Evolutionary conservation across 2,797 vertebrate species (phyloP), one percentile per base, ranked within the genome.

Genomic region (Garrulus glandarius): DNA sequence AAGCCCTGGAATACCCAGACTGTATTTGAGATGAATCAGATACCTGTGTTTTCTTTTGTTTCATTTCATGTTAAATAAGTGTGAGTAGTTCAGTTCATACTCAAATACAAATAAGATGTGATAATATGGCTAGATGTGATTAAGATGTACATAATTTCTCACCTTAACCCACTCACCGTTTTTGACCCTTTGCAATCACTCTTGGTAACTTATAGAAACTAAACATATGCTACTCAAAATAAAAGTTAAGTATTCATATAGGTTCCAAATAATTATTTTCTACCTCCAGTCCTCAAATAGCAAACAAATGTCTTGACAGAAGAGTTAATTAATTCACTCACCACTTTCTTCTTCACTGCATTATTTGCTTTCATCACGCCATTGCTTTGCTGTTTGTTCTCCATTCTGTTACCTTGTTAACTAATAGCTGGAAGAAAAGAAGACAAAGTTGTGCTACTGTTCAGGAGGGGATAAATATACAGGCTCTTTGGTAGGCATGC

Each of bases 241-340:
- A 15, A 13, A 30, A 29, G 60, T 3, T 11, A 53, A 23, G 16
- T n/a, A 22, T 78, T 91, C 14, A 19, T 34, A 13, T 10, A n/a
- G 19, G 7, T 61, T 84, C 44, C 50, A 71, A 67, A 53, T 17
- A 60, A 16, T 11, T 70, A 46, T 61, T 55, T 88, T 82, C 43
- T 67, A 6, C 15, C 22, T 81, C 44, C 18, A 17, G 22, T 63
- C 21, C 32, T 27, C 37, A 88, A 50, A 56, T 4, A 60, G 22
- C 30, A 80, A 72, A 46, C 4, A 53, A 56, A 17, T 10, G 5
- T 15, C 12, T 72, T 59, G 27, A 70, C 22, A 76, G n/a, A 77
- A 78, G 15, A 36, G 67, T 59, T 82, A 56, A 27, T n/a, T 5
- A 50, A 55, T 79, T 91, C 16, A 96, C 97, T 97, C 69, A 97